Base-by-base conservation (phyloP, 2,113 vertebrate species). In the Hypomesus transpacificus region DNA sequence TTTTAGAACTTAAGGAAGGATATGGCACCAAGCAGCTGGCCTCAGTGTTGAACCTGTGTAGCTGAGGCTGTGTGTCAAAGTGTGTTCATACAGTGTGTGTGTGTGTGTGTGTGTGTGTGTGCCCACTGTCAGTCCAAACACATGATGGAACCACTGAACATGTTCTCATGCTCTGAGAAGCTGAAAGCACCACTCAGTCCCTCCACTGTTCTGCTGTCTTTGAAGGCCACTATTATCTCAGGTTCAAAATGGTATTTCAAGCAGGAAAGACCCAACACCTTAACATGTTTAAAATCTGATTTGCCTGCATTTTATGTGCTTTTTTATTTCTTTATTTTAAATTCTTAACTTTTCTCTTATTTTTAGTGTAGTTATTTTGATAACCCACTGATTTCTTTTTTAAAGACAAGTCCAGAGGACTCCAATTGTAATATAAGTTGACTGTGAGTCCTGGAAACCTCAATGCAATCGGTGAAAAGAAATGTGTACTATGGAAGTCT, bases 161-260 rank as follows among this genome's bases (percentile, higher is more conserved):
- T 8, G 53, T n/a, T 74, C 73, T 68, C 77, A 73, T 74, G 8
- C 70, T 76, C 73, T 73, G 73, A 78, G 59, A 51, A 53, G 60
- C 75, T 83, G 60, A 84, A 85, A 85, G 81, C 84, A 82, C 81
- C 77, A 70, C 79, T 68, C 20, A 46, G 64, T 83, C 62, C 75
- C 56, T 21, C 68, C 68, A 22, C 54, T 77, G 46, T 71, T 61
- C 64, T 70, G 7, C 64, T 70, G 7, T 75, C 79, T 85, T 70
- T 39, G 81, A 75, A 82, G 7, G 74, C 81, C 73, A 71, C 54
- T 70, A 20, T 77, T 81, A 81, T 85, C 88, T 89, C 87, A 88
- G 87, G 88, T 86, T 81, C 75, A 79, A 85, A 85, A 71, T 57
- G 34, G 17, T 57, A 52, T 28, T 26, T 18, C 28, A 18, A 31